These are phyloP conservation scores for Calephelis nemesis DNA, from an alignment of 1,140 invertebrate species.

Conservation along the genomic window DNA sequence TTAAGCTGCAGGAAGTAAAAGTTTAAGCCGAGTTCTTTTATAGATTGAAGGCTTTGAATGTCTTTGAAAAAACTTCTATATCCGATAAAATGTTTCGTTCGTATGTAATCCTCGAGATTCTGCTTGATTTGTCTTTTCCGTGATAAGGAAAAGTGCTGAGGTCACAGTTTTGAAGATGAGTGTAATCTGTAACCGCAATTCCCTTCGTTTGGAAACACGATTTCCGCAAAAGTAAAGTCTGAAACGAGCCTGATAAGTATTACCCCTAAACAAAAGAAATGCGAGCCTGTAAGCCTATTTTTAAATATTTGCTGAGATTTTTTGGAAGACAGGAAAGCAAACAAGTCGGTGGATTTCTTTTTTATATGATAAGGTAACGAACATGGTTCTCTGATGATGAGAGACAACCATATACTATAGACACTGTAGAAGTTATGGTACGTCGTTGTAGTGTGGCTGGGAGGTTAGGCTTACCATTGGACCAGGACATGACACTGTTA, in stretches of 20 bases:
- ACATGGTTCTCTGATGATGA: too few species aligned
- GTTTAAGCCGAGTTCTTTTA: constrained; percentile 58
- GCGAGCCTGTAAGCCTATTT: neutral
- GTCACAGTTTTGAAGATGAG: constrained; percentile 23
- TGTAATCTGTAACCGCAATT: constrained; percentile 20
- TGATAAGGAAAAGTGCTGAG: constrained; percentile 38
- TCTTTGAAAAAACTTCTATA: constrained; percentile 51
- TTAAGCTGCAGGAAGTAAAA: constrained; percentile 58
- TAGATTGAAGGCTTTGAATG: constrained; percentile 59
- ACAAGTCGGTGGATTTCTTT: neutral
- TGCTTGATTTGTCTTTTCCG: constrained; percentile 52
- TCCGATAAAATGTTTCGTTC: constrained; percentile 64
- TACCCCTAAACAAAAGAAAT: neutral
- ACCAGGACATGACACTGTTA: too few species aligned
- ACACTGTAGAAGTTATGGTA: too few species aligned
- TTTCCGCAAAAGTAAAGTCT: neutral
- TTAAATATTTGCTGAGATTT: neutral
- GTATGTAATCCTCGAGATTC: constrained; percentile 57
- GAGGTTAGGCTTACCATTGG: too few species aligned
- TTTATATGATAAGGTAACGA: neutral
- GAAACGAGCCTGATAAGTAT: constrained; percentile 5
- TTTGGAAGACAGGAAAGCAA: too few species aligned
- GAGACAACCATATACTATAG: too few species aligned
- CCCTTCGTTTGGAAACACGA: constrained; percentile 13
- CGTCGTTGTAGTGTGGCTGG: too few species aligned